phyloP scores from a whole-genome alignment of 1,140 invertebrate genomes.

The Oreohelix idahoensis region DNA sequence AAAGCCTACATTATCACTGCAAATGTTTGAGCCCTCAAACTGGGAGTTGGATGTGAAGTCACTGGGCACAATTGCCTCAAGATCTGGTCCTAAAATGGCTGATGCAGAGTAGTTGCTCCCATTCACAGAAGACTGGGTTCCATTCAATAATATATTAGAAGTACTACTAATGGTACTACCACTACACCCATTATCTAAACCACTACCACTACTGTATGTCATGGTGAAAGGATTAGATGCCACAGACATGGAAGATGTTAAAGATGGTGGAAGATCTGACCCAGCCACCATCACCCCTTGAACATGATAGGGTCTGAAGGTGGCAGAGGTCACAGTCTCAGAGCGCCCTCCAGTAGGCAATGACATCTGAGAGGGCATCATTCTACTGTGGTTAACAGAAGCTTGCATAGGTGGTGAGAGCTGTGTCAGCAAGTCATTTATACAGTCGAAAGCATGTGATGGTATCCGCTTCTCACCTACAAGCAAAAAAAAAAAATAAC shows the following conservation, averaged over 20 bases:
- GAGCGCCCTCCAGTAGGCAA: not conserved
- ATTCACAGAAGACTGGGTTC: not conserved
- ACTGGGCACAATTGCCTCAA: not conserved
- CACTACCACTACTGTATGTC: not conserved
- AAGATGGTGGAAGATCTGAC: not conserved
- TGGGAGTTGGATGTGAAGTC: not conserved
- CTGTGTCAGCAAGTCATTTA: not conserved
- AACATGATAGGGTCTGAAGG: not conserved
- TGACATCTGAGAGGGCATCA: not conserved
- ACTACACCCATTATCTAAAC: not conserved
- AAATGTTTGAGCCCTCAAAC: not conserved
- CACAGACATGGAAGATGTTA: not conserved
- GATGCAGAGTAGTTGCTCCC: not conserved
- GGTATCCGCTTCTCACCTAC: not conserved
- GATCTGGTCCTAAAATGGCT: not conserved
- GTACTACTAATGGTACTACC: not conserved
- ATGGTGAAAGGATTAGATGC: not conserved
- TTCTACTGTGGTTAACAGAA: not conserved
- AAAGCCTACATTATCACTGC: too few relatives aligned
- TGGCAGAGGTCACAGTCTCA: not conserved
- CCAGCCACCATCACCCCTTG: not conserved
- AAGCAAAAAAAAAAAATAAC: too few relatives aligned
- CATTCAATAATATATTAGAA: not conserved
- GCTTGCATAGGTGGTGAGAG: not conserved
- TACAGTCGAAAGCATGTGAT: not conserved